phyloP scores from a whole-genome alignment of 2,113 vertebrate species.

The Paracanthobrama guichenoti region DNA sequence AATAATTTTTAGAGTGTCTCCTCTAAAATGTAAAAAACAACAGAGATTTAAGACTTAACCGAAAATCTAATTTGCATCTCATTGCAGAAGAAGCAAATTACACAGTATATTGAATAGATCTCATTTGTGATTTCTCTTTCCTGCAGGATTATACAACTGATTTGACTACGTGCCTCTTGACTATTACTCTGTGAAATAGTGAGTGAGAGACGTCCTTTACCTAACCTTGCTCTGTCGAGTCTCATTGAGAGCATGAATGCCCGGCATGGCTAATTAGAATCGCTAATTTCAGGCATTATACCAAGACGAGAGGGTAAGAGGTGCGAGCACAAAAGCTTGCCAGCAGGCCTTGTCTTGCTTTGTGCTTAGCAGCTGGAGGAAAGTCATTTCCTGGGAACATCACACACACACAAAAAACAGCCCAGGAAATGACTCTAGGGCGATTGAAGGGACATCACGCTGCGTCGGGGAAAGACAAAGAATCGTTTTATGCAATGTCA shows the following conservation, averaged over 20 bases:
- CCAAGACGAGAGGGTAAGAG: slow-evolving; percentile 10
- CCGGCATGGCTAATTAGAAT: slow-evolving; percentile 31
- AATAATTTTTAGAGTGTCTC: neutral
- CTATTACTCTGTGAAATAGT: neutral
- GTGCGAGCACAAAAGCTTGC: slow-evolving; percentile 7
- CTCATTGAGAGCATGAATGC: neutral
- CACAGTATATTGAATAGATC: neutral
- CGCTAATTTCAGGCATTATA: slow-evolving; percentile 34
- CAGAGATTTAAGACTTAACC: too few species aligned
- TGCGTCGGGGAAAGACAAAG: slow-evolving; percentile 17
- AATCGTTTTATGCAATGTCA: slow-evolving; percentile 30
- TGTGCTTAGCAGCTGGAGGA: slow-evolving; percentile 36
- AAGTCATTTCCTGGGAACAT: slow-evolving; percentile 37
- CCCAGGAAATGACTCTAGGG: slow-evolving; percentile 38
- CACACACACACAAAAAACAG: neutral
- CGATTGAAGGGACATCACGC: slow-evolving; percentile 21
- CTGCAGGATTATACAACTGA: neutral
- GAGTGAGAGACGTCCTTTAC: slow-evolving; percentile 17
- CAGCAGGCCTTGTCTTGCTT: slow-evolving; percentile 36
- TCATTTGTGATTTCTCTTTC: neutral
- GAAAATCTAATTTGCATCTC: neutral
- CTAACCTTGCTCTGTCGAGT: slow-evolving; percentile 14
- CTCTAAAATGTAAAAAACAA: neutral
- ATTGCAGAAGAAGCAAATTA: neutral
- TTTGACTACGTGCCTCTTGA: neutral